These are phyloP conservation scores for Xenopus tropicalis DNA, from an alignment of 2,113 vertebrate genomes.

Conservation along the genomic window DNA sequence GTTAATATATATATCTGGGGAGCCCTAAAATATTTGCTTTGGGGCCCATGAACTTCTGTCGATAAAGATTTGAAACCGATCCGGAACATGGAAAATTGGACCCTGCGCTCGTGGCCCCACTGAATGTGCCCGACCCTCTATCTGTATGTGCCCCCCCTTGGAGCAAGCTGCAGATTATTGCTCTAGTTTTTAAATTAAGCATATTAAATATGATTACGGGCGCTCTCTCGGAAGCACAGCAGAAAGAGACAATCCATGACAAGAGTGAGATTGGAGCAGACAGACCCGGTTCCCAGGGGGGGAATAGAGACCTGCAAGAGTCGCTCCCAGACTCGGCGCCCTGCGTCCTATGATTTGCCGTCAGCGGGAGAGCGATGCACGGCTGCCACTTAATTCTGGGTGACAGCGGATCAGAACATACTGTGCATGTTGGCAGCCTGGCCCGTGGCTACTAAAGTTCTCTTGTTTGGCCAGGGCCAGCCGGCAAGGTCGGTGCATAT, in stretches of 20 bases:
- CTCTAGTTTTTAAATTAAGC: background rate
- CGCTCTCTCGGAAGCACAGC: background rate
- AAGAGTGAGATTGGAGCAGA: background rate
- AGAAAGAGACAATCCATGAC: background rate
- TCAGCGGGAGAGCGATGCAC: slow-evolving; percentile 5
- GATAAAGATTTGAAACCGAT: too few species aligned
- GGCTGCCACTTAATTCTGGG: slow-evolving; percentile 29
- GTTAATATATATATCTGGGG: too few species aligned
- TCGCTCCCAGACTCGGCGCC: background rate
- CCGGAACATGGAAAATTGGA: too few species aligned
- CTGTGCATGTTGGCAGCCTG: slow-evolving; percentile 10
- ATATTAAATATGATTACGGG: background rate
- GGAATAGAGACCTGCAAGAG: slow-evolving; percentile 10
- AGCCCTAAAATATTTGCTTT: too few species aligned
- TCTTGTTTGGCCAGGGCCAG: background rate
- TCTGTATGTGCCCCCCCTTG: too few species aligned
- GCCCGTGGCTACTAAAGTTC: slow-evolving; percentile 16
- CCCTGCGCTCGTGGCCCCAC: too few species aligned
- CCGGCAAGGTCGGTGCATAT: background rate
- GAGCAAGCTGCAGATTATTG: background rate
- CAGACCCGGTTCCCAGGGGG: background rate
- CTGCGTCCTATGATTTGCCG: slow-evolving; percentile 6
- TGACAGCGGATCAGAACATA: slow-evolving; percentile 24
- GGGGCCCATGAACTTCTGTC: too few species aligned
- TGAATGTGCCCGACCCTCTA: too few species aligned